Evolutionary conservation across 1,140 invertebrate species (phyloP), one percentile per base, ranked within the genome.

Genomic region (Conopomorpha cramerella): DNA sequence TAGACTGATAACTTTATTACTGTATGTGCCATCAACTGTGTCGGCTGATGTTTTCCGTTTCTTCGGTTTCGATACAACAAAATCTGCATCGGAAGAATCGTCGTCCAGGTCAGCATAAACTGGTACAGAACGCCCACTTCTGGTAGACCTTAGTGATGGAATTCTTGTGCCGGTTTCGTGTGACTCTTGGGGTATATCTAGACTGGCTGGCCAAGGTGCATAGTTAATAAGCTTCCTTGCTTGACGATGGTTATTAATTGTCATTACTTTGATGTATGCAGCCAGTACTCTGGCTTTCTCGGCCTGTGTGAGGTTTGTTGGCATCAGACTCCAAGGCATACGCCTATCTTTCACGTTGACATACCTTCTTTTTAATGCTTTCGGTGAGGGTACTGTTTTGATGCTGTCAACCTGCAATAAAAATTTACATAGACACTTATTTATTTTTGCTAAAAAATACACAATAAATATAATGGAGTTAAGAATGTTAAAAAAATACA

Each of bases 271-370:
- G 8, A 72, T 66, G 11, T 76, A 72, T n/a, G 68, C 64, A 15
- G 65, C 58, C 11, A 72, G 54, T 10, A 60, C 55, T 16, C 56
- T 52, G 2, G 67, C 67, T 51, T 67, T 68, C 33, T 76, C 66
- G 17, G 62, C 55, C 32, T 55, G 49, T 19, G 55, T 60, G 30
- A 68, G 38, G 16, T 51, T 46, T 8, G 34, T 48, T 3, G 76
- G 72, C 11, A 79, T 54, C n/a, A 79, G 41, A 38, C 72, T 72
- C 76, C 76, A 79, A 11, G 76, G 76, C 52, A 79, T 52, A 14
- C 76, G 50, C 27, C 73, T 67, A 30, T 79, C 76, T 41, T 44
- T 57, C 2, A 74, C 72, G 55, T 71, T 68, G 18, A 66, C 41
- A 47, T 62, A 70, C 13, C 57, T 45, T 34, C 76, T 59, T 49